phyloP scores from a whole-genome alignment of 2,888 invertebrate genomes.

The Mythimna albipuncta region DNA sequence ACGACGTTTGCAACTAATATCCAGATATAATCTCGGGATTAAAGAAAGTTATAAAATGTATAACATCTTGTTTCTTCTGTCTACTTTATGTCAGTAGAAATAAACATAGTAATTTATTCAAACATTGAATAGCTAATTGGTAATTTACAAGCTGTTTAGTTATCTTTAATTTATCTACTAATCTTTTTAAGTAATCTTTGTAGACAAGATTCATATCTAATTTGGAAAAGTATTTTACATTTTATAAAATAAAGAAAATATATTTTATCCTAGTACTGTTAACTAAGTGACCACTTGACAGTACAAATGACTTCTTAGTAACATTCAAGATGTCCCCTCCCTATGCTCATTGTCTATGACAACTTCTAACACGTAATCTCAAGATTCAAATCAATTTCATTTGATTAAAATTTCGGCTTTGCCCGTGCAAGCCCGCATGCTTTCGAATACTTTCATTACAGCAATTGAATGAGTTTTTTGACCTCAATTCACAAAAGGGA shows the following conservation, averaged over 20 bases:
- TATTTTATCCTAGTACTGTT: background rate
- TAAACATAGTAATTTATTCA: conserved; percentile 19
- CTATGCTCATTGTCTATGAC: conserved; percentile 57
- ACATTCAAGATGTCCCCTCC: conserved; percentile 38
- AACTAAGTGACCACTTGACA: conserved; percentile 25
- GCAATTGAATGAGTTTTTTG: conserved; percentile 83
- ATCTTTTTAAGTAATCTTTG: background rate
- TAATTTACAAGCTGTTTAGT: background rate
- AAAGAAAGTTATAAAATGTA: conserved; percentile 23
- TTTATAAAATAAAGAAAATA: background rate
- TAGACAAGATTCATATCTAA: background rate
- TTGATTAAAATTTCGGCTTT: conserved; percentile 69
- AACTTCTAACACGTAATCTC: conserved; percentile 55
- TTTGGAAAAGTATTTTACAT: background rate
- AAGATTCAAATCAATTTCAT: conserved; percentile 67
- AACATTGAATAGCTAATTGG: conserved; percentile 8
- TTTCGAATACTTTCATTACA: conserved; percentile 80
- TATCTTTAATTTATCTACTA: background rate
- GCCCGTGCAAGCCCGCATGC: conserved; percentile 80
- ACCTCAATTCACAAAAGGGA: conserved; percentile 75
- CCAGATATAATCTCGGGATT: conserved; percentile 9
- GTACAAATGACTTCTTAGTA: conserved; percentile 39
- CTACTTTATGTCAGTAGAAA: background rate
- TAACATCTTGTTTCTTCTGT: background rate
- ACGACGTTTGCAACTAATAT: conserved; percentile 19